Percentiles rank a stretch among this genome's conserved stretches.
phyloP scores from a whole-genome alignment of 2,888 invertebrate species.

The Serripes groenlandicus region DNA sequence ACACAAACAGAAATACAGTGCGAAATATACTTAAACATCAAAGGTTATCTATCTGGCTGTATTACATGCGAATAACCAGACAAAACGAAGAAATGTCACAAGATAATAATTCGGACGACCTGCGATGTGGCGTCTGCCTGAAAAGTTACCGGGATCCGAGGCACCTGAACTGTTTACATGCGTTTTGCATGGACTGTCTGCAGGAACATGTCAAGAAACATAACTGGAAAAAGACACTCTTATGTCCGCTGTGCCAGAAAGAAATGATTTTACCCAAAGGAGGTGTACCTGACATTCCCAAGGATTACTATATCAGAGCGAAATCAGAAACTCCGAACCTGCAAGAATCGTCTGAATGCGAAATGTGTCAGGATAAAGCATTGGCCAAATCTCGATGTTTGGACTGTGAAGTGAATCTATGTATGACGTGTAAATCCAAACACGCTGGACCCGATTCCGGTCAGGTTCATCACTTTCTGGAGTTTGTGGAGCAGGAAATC shows the following conservation, averaged over 20 bases:
- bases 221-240: constrained; percentile 66
- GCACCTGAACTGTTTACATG: constrained; percentile 69
- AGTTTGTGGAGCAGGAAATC: constrained; percentile 57
- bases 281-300: constrained; percentile 61
- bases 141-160: constrained; percentile 69
- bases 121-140: constrained; percentile 64
- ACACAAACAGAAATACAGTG: too few relatives aligned
- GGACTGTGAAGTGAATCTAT: constrained; percentile 70
- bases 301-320: constrained; percentile 70
- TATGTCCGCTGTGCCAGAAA: constrained; percentile 70
- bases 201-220: constrained; percentile 64
- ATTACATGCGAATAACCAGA: too few relatives aligned
- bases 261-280: constrained; percentile 68
- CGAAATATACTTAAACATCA: too few relatives aligned
- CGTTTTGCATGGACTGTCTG: constrained; percentile 70
- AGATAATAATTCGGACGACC: constrained; percentile 37
- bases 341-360: constrained; percentile 65
- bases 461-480: constrained; percentile 68
- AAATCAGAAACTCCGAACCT: constrained; percentile 65
- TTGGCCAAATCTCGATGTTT: constrained; percentile 67
- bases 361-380: constrained; percentile 58
- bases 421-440: constrained; percentile 59
- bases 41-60: too few relatives aligned
- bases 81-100: neutral
- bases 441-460: constrained; percentile 61